Evolutionary conservation across 2,888 invertebrate species (phyloP).

Genomic region (Drosophila affinis): DNA sequence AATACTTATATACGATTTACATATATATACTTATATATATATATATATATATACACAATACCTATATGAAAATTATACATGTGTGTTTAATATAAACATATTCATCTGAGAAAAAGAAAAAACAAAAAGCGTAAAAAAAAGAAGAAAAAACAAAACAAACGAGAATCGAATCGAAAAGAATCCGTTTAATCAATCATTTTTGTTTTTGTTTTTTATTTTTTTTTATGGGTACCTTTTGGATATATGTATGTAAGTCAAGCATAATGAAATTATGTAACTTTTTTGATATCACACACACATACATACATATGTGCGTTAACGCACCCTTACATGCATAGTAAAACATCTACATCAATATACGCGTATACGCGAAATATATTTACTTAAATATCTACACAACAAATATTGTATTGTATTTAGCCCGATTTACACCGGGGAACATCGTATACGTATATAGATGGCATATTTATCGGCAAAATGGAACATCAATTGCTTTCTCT

Average conservation of each 20-base stretch:
- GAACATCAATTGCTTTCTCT: constrained; percentile 22
- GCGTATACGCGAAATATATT: constrained; percentile 33
- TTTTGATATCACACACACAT: constrained; percentile 45
- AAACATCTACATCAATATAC: constrained; percentile 18
- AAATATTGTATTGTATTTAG: constrained; percentile 31
- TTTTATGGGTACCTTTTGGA: constrained; percentile 40
- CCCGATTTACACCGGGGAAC: constrained; percentile 22
- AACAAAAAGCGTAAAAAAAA: constrained; percentile 6
- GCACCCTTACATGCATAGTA: constrained; percentile 19
- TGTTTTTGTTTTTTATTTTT: neutral
- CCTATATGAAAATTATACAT: constrained; percentile 17
- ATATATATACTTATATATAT: constrained; percentile 19
- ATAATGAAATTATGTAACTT: constrained; percentile 68
- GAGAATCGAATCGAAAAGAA: neutral
- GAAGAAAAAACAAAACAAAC: constrained; percentile 6
- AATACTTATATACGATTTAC: constrained; percentile 55
- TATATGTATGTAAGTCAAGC: constrained; percentile 39
- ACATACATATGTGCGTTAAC: constrained; percentile 7
- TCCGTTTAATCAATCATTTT: constrained; percentile 37
- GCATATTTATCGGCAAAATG: constrained; percentile 17
- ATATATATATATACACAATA: constrained; percentile 10
- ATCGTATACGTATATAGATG: constrained; percentile 25
- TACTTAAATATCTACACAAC: constrained; percentile 38
- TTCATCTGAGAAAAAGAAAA: constrained; percentile 31
- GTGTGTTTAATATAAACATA: constrained; percentile 40